These are phyloP conservation scores for Amazonetta brasiliensis DNA, from an alignment of 2,797 vertebrate genomes.

Conservation along the genomic window DNA sequence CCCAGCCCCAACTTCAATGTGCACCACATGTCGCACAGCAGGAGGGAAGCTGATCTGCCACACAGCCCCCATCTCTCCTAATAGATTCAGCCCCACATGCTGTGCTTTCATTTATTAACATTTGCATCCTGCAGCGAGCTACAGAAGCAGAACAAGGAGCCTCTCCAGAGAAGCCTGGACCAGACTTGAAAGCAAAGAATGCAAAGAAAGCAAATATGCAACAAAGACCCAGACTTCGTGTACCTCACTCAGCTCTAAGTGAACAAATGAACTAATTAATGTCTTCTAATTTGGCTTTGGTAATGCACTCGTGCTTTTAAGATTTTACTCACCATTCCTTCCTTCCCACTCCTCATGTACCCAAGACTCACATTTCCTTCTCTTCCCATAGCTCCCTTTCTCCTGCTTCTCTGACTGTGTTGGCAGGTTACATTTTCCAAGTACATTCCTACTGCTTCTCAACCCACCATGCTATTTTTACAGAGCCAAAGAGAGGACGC, in stretches of 20 bases:
- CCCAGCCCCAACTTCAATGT: background rate
- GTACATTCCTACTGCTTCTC: background rate
- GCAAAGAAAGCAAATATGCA: background rate
- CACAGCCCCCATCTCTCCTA: background rate
- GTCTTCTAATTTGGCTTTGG: background rate
- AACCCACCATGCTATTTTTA: background rate
- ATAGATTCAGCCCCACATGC: background rate
- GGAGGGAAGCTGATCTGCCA: background rate
- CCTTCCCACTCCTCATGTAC: background rate
- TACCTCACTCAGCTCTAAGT: background rate
- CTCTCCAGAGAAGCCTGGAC: conserved; percentile 15
- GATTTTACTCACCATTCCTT: background rate
- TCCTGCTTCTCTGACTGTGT: background rate
- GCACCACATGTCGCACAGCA: background rate
- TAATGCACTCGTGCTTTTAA: background rate
- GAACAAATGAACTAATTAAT: background rate
- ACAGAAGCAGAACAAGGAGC: conserved; percentile 33
- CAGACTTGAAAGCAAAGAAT: background rate
- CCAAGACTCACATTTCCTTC: background rate
- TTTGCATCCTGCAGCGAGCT: conserved; percentile 33
- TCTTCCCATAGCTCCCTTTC: background rate
- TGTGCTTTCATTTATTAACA: background rate
- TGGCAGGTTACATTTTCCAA: background rate
- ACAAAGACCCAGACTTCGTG: background rate
- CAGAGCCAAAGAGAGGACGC: background rate